These are phyloP conservation scores for Idris sp. DNA, from an alignment of 1,140 invertebrate genomes.

Conservation along the genomic window DNA sequence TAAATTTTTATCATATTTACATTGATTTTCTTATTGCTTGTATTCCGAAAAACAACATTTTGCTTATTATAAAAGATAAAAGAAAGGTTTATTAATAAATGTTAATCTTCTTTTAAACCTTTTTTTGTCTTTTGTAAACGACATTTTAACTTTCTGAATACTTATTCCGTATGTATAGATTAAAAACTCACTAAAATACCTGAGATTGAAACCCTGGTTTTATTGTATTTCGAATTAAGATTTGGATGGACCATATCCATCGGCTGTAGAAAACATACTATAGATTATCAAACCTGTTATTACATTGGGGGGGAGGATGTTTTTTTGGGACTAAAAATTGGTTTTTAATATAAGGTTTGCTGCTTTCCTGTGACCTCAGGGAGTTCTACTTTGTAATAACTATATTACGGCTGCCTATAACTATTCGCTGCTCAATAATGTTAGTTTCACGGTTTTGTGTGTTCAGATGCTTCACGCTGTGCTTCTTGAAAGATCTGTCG, in stretches of 20 bases:
- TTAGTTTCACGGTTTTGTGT: conserved; percentile 35
- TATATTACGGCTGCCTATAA: conserved; percentile 72
- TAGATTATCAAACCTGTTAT: conserved; percentile 77
- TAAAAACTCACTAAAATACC: conserved; percentile 65
- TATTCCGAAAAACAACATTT: no score
- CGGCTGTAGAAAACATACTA: conserved; percentile 77
- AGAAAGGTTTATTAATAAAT: no score
- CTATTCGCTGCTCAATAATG: conserved; percentile 53
- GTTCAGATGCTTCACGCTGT: conserved; percentile 23
- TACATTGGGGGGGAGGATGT: conserved; percentile 72
- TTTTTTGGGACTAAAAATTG: conserved; percentile 78
- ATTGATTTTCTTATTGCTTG: no score
- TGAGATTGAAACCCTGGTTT: conserved; percentile 64
- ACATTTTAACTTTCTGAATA: no score
- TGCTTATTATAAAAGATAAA: no score
- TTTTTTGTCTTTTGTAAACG: no score
- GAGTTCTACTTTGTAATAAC: conserved; percentile 72
- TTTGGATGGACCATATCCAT: conserved; percentile 63
- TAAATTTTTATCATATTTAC: no score
- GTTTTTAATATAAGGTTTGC: conserved; percentile 77
- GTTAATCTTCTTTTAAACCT: no score
- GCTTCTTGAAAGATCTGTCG: conserved; percentile 52
- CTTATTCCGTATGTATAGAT: conserved; percentile 48
- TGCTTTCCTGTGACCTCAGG: conserved; percentile 71
- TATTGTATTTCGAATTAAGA: conserved; percentile 42